phyloP scores from a whole-genome alignment of 1,140 invertebrate species.

The Dermatophagoides farinae region DNA sequence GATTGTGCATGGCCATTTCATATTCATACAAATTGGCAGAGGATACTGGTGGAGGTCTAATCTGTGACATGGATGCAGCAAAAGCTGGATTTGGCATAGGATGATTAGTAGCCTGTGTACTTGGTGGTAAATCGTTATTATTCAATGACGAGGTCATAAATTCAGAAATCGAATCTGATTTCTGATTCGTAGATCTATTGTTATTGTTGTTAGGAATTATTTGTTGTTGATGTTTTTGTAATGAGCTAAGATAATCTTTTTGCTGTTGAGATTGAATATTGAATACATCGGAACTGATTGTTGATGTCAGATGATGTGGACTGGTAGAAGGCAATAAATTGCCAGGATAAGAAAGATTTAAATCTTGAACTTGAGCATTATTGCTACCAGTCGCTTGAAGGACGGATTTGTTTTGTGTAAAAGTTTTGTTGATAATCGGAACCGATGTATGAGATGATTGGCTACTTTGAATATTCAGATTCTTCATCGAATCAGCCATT shows the following conservation, averaged over 20 bases:
- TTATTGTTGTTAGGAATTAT: neutral
- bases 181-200: neutral
- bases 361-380: neutral
- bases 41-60: no score
- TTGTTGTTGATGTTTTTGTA: slow-evolving; percentile 16
- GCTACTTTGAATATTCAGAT: neutral
- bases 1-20: no score
- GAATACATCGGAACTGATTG: neutral
- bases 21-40: no score
- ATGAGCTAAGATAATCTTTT: slow-evolving; percentile 7
- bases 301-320: neutral
- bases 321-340: neutral
- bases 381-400: neutral
- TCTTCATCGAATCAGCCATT: neutral
- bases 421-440: neutral
- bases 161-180: no score
- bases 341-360: neutral
- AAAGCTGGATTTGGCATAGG: no score
- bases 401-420: neutral
- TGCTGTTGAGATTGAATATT: neutral
- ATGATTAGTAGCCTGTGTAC: no score
- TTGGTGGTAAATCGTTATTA: no score
- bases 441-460: neutral
- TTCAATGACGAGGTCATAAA: no score
- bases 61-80: no score